phyloP scores from a whole-genome alignment of 2,888 invertebrate genomes.

The Eupithecia abbreviata region DNA sequence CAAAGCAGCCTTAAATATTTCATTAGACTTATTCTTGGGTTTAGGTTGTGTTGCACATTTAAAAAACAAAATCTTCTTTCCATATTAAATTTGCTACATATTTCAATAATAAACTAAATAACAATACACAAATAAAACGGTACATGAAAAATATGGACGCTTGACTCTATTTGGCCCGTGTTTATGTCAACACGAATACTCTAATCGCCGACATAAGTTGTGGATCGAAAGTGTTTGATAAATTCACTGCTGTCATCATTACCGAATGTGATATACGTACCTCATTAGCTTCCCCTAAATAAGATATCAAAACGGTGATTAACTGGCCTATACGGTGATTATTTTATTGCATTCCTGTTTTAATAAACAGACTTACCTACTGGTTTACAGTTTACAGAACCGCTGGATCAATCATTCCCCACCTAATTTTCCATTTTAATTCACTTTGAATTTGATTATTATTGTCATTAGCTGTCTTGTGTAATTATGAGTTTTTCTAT shows the following conservation, averaged over 20 bases:
- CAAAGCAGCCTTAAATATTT: not conserved
- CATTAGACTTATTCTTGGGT: not conserved
- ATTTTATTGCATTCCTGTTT: constrained; percentile 78
- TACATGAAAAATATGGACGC: constrained; percentile 64
- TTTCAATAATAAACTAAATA: constrained; percentile 19
- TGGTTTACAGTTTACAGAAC: constrained; percentile 16
- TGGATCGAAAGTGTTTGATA: constrained; percentile 80
- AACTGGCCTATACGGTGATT: constrained; percentile 70
- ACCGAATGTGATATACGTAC: constrained; percentile 78
- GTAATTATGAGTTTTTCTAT: not conserved
- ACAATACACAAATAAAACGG: constrained; percentile 39
- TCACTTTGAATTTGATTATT: not conserved
- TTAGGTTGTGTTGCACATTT: not conserved
- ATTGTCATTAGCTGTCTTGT: not conserved
- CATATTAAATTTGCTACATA: not conserved
- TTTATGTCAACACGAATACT: constrained; percentile 80
- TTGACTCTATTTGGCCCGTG: constrained; percentile 72
- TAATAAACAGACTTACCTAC: constrained; percentile 59
- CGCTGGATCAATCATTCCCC: constrained; percentile 19
- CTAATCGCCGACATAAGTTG: constrained; percentile 78
- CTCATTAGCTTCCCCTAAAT: constrained; percentile 81
- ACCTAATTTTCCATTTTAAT: not conserved
- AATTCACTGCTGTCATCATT: constrained; percentile 77
- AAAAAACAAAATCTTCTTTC: not conserved
- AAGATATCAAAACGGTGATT: constrained; percentile 78